phyloP scores from a whole-genome alignment of 2,113 vertebrate species.

The Sorex fumeus region DNA sequence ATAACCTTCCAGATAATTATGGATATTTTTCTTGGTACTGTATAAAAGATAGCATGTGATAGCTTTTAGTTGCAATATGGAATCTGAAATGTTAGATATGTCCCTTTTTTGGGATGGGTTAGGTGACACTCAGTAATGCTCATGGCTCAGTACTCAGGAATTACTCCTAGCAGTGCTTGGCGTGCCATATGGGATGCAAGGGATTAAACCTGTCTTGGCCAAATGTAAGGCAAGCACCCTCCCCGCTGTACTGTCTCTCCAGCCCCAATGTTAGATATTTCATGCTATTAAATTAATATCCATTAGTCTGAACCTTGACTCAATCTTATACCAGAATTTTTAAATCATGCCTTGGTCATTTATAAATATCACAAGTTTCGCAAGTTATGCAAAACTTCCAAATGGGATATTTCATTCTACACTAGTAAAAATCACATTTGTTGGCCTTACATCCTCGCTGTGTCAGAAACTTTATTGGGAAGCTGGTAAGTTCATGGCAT shows the following conservation, averaged over 20 bases:
- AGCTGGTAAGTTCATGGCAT: constrained; percentile 24
- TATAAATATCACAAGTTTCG: not conserved
- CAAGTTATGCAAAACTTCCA: constrained; percentile 7
- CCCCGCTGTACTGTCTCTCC: too few species aligned
- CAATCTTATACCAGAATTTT: constrained; percentile 7
- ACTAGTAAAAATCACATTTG: constrained; percentile 21
- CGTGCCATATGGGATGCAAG: too few species aligned
- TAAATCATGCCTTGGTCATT: not conserved
- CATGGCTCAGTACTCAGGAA: too few species aligned
- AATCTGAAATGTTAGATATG: not conserved
- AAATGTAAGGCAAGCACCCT: too few species aligned
- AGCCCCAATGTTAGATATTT: not conserved
- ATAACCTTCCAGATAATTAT: constrained; percentile 10
- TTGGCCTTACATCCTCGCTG: not conserved
- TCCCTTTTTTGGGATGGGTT: too few species aligned
- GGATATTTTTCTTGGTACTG: not conserved
- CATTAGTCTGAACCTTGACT: not conserved
- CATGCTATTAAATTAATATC: constrained; percentile 12
- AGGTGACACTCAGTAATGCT: too few species aligned
- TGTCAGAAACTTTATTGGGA: not conserved
- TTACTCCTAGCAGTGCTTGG: too few species aligned
- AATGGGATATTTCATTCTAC: constrained; percentile 26
- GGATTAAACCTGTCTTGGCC: too few species aligned
- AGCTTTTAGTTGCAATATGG: not conserved
- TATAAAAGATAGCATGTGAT: not conserved